Percentiles rank a stretch among this genome's conserved stretches.
These are phyloP conservation scores for Eueremaeus valkanovi DNA, from an alignment of 2,888 invertebrate genomes.

Conservation along the genomic window DNA sequence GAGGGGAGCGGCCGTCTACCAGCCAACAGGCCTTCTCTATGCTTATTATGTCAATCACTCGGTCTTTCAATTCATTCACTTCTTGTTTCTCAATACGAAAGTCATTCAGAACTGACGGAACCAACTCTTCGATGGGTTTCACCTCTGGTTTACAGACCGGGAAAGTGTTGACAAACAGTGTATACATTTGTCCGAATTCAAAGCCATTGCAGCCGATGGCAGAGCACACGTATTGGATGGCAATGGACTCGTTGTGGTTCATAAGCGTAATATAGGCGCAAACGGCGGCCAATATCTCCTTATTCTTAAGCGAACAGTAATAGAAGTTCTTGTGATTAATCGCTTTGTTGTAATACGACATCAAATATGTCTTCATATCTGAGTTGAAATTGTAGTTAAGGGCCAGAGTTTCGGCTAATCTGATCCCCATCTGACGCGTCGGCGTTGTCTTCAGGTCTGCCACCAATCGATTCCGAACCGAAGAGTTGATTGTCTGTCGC, in stretches of 20 bases:
- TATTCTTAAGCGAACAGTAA: background rate
- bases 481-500: background rate
- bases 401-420: slow-evolving; percentile 17
- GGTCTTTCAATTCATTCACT: background rate
- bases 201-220: background rate
- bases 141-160: background rate
- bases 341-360: background rate
- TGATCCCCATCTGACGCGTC: background rate
- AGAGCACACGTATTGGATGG: slow-evolving; percentile 14
- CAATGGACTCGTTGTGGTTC: background rate
- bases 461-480: background rate
- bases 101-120: slow-evolving; percentile 9
- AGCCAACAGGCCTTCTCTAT: slow-evolving; percentile 35
- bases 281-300: slow-evolving; percentile 10
- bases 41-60: slow-evolving; percentile 10
- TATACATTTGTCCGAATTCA: background rate
- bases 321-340: background rate
- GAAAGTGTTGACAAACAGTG: background rate
- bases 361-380: slow-evolving; percentile 26
- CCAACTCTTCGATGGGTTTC: slow-evolving; percentile 25
- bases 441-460: background rate
- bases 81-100: background rate
- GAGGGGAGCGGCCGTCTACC: slow-evolving; percentile 7
- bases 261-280: slow-evolving; percentile 4
- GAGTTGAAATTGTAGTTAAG: background rate